Evolutionary conservation across 1,140 invertebrate genomes (phyloP), one percentile per base, ranked within the genome.

Genomic region (Octopus sinensis): DNA sequence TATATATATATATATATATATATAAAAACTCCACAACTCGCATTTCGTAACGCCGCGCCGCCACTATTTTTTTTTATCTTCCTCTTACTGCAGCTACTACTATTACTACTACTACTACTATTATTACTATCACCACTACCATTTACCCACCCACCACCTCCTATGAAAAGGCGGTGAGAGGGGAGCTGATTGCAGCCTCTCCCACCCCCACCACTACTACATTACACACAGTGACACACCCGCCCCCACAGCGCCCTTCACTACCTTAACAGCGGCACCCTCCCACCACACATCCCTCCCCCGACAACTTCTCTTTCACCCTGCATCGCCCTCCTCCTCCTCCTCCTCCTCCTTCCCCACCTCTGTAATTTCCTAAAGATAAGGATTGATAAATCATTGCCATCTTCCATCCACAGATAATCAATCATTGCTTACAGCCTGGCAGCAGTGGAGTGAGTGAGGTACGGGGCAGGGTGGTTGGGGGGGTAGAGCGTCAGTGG

Each of bases 271-370:
- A 23, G 23, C 23, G 23, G 23, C 23, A 23, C 23, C 23, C 23
- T 23, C 23, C 23, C 23, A 23, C 23, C 23, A 23, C 23, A 23
- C 23, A 23, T 23, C 23, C 23, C 23, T n/a, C 23, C 23, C 23
- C 23, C 23, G 23, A 23, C 23, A 23, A 23, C 23, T 23, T 23
- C 79, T 56, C 10, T 6, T 78, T 30, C 71, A 71, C 13, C 76
- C 78, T 73, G 56, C 53, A 12, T n/a, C 12, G 56, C 51, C 77
- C 7, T 79, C 62, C 78, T 54, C 12, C 6, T 77, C n/a, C n/a
- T n/a, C n/a, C n/a, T n/a, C 82, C 10, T 83, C 79, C 13, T 81
- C 82, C 52, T 79, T 73, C 53, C 80, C 82, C 56, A 81, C 82
- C 76, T 81, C 82, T 68, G 82, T 80, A 68, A 79, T 80, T 68